These are phyloP conservation scores for Amphimallon solstitiale DNA, from an alignment of 2,888 invertebrate species.

Conservation along the genomic window DNA sequence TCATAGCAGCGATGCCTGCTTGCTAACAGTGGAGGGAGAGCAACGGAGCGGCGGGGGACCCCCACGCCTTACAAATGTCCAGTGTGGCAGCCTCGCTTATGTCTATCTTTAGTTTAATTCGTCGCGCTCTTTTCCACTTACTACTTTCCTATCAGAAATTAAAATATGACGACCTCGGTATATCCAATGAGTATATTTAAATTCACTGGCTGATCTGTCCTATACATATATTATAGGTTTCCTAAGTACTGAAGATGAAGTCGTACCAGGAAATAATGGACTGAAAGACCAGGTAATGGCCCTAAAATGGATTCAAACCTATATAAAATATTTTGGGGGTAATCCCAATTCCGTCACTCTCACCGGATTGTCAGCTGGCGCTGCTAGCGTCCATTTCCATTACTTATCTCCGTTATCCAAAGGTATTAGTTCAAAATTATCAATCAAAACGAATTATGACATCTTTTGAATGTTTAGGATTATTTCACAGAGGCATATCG, in stretches of 20 bases:
- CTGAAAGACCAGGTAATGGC: slow-evolving; percentile 76
- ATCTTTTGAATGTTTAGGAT: slow-evolving; percentile 56
- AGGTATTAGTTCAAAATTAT: slow-evolving; percentile 50
- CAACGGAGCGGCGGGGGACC: no score
- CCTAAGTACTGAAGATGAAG: slow-evolving; percentile 74
- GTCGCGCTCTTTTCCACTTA: no score
- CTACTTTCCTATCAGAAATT: no score
- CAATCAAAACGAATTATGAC: no score
- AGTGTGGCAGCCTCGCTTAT: no score
- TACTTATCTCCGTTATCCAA: slow-evolving; percentile 70
- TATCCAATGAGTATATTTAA: no score
- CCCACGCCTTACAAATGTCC: no score
- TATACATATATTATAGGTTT: slow-evolving; percentile 67
- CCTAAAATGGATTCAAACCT: slow-evolving; percentile 72
- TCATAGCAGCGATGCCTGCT: no score
- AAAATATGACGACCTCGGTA: no score
- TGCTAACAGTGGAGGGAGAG: no score
- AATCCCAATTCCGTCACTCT: slow-evolving; percentile 73
- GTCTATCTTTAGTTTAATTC: no score
- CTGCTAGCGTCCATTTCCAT: slow-evolving; percentile 76
- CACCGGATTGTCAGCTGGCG: slow-evolving; percentile 75
- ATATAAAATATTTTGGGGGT: slow-evolving; percentile 75
- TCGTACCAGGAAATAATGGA: slow-evolving; percentile 74
- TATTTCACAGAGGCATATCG: slow-evolving; percentile 70
- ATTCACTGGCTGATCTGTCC: no score